Base-by-base conservation (phyloP, 2,113 vertebrate species). In the Labeo rohita region DNA sequence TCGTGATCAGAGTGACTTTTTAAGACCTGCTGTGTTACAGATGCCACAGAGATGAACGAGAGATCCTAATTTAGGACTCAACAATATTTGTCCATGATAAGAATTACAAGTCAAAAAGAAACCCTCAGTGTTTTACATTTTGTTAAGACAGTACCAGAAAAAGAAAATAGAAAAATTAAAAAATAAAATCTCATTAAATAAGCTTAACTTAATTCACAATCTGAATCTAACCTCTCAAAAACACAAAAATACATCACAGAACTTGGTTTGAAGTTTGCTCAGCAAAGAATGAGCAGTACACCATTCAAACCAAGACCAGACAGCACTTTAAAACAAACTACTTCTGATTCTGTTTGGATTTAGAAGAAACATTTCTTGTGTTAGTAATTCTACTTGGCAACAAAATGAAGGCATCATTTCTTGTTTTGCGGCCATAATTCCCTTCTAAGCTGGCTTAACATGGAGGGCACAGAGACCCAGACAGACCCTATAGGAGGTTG, bases 111-210 rank as follows among this genome's bases (percentile, higher is more conserved):
- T 59, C 34, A 43, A 21, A 80, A 54, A 15, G 45, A 70, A 63
- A 81, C 61, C 61, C 43, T 47, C 79, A 66, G 80, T 70, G 47
- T 82, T 82, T 52, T 52, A 82, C 80, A n/a, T 49, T 34, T 70
- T 0, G 10, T 23, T 82, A 82, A 82, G 80, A 70, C 45, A 21
- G 80, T 82, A 82, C 47, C 80, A 82, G 45, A 82, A 63, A 63
- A 76, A 23, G 8, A 50, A 28, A 28, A 18, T 12, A 76, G 2
- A 2, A 50, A 81, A 15, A 49, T 0, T 49, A 16, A 0, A 10
- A 28, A 80, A 28, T 7, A 47, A 23, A 45, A 28, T 50, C 13
- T 13, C 15, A 66, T 70, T 82, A 82, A 82, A 82, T 70, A 82
- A 50, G 6, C 45, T 52, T 49, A 80, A 63, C 61, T 47, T 52